Conservation (phyloP, 1,140 invertebrate species). For the Chelonus insularis region DNA sequence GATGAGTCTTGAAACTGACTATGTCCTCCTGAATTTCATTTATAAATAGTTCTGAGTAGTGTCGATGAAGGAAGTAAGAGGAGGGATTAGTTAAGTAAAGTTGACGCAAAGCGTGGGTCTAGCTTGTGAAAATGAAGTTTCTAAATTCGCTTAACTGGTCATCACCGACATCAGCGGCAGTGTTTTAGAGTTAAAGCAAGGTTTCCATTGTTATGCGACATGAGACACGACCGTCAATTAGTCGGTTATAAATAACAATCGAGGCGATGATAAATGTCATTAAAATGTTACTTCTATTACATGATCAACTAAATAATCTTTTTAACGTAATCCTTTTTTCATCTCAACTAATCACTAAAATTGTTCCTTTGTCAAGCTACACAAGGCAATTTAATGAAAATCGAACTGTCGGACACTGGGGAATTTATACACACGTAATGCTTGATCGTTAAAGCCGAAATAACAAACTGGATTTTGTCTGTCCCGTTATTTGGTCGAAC, state of each 20-base stretch:
- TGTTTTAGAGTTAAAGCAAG: background rate
- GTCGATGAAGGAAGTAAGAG: background rate
- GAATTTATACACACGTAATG: background rate
- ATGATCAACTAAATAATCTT: background rate
- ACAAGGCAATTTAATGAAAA: no score
- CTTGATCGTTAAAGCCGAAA: background rate
- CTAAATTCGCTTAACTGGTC: slow-evolving; percentile 13
- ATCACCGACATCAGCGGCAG: background rate
- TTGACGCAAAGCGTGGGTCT: background rate
- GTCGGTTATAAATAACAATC: background rate
- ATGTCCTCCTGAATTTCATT: no score
- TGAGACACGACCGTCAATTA: background rate
- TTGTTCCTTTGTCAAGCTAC: no score
- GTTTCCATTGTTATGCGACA: background rate
- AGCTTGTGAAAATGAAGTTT: background rate
- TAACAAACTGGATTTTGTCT: slow-evolving; percentile 2
- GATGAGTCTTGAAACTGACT: no score
- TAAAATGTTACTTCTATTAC: background rate
- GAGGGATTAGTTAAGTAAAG: background rate
- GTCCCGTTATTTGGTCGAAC: background rate
- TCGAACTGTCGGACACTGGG: background rate
- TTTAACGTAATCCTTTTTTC: no score
- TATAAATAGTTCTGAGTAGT: no score
- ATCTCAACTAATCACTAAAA: no score
- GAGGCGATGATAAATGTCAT: background rate